These are phyloP conservation scores for Guaruba guarouba DNA, from an alignment of 2,113 vertebrate genomes.

Conservation along the genomic window DNA sequence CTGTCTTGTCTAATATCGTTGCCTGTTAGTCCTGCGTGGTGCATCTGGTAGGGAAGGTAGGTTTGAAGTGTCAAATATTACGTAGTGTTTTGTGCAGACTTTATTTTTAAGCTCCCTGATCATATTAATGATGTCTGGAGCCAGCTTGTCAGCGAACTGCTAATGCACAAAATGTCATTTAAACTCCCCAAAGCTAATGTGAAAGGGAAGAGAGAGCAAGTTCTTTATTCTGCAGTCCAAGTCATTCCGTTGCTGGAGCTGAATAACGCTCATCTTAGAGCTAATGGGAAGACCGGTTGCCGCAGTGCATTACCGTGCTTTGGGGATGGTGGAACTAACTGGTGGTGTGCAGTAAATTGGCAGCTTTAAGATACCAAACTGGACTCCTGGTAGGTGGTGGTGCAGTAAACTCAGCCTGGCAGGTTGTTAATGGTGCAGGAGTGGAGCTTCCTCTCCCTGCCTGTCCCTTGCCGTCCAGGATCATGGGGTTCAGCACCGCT, in stretches of 20 bases:
- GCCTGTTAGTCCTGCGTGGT: slow-evolving; percentile 34
- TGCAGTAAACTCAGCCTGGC: background rate
- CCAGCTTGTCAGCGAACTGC: background rate
- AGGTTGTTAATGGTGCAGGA: background rate
- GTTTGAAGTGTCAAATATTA: background rate
- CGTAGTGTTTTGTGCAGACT: background rate
- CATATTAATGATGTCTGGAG: background rate
- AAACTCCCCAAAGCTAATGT: background rate
- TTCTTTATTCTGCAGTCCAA: background rate
- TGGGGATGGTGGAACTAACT: background rate
- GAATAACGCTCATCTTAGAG: background rate
- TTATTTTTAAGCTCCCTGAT: background rate
- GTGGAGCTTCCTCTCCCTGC: background rate
- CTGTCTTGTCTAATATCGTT: slow-evolving; percentile 8
- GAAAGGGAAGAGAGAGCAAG: background rate
- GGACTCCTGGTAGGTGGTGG: background rate
- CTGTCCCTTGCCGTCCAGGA: background rate
- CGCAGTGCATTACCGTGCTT: background rate
- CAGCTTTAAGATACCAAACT: background rate
- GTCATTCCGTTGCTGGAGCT: background rate
- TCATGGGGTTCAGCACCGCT: background rate
- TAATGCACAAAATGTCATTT: background rate
- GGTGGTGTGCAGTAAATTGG: background rate
- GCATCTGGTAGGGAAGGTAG: slow-evolving; percentile 23
- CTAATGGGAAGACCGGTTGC: background rate